Conservation (phyloP, 2,797 vertebrate genomes). For the Atherinosoma microstoma region DNA sequence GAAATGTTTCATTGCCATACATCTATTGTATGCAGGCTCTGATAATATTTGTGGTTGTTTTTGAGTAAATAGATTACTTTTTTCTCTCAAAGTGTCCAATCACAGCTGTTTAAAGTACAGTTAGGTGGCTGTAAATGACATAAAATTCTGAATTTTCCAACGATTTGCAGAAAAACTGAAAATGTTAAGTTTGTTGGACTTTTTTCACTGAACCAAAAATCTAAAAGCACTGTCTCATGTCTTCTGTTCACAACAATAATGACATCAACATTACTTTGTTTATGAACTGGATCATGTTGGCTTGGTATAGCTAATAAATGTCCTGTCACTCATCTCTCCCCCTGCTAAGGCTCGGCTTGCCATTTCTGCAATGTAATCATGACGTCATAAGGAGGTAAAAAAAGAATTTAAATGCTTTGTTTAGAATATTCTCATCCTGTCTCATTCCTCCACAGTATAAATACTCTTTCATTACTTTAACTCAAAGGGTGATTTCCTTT, state of each 20-base stretch:
- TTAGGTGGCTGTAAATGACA: background rate
- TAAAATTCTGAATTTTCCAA: background rate
- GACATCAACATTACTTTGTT: slow-evolving; percentile 1
- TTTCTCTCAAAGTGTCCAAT: background rate
- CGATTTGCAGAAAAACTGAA: no score
- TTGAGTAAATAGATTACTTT: background rate
- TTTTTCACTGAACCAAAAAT: background rate
- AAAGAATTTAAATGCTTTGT: slow-evolving; percentile 1
- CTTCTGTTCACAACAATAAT: background rate
- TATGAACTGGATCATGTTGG: slow-evolving; percentile 18
- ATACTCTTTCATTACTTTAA: background rate
- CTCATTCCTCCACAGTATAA: background rate
- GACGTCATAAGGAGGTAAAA: slow-evolving; percentile 82
- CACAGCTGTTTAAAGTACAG: background rate
- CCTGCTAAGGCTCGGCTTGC: slow-evolving; percentile 82
- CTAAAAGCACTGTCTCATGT: background rate
- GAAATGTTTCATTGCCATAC: no score
- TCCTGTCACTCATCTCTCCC: slow-evolving; percentile 56
- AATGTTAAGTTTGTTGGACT: no score
- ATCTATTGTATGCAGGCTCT: background rate
- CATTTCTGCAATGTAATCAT: slow-evolving; percentile 77
- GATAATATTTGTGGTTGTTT: background rate
- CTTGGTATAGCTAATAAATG: slow-evolving; percentile 51
- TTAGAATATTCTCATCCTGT: background rate
- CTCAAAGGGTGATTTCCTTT: background rate